A percentile compares a stretch with the other conserved stretches of the same genome.
Evolutionary conservation across 2,888 invertebrate species (phyloP).

Genomic region (Ophion ellenae): DNA sequence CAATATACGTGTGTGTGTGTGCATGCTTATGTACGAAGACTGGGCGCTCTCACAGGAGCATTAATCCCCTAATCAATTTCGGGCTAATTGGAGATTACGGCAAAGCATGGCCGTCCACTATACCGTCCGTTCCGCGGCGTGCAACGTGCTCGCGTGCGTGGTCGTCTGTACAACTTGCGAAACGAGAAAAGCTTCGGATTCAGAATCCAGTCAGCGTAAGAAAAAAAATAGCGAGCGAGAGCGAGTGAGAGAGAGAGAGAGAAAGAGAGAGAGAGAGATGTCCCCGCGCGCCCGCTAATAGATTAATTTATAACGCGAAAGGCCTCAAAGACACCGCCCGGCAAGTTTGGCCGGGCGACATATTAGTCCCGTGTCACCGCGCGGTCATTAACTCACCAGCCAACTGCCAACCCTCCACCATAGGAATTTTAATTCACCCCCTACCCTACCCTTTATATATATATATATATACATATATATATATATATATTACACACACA

Average conservation of each 20-base stretch:
- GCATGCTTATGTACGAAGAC: not conserved
- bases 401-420: conserved; percentile 71
- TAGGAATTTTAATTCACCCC: conserved; percentile 78
- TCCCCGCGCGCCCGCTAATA: conserved; percentile 77
- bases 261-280: conserved; percentile 32
- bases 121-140: conserved; percentile 27
- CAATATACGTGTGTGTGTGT: conserved; percentile 38
- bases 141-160: not conserved
- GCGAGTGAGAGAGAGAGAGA: conserved; percentile 17
- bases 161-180: not conserved
- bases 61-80: conserved; percentile 82
- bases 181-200: conserved; percentile 42
- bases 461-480: not conserved
- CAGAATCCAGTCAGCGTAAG: conserved; percentile 49
- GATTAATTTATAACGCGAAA: conserved; percentile 83
- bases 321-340: conserved; percentile 81
- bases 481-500: not conserved
- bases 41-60: conserved; percentile 62
- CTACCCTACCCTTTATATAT: not conserved
- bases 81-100: conserved; percentile 82
- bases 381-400: conserved; percentile 76
- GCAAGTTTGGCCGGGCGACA: conserved; percentile 74
- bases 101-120: conserved; percentile 68
- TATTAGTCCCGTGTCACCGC: conserved; percentile 81
- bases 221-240: not conserved